Evolutionary conservation across 23 tunicate species (phyloP).

Genomic region (Halocynthia aurantium): DNA sequence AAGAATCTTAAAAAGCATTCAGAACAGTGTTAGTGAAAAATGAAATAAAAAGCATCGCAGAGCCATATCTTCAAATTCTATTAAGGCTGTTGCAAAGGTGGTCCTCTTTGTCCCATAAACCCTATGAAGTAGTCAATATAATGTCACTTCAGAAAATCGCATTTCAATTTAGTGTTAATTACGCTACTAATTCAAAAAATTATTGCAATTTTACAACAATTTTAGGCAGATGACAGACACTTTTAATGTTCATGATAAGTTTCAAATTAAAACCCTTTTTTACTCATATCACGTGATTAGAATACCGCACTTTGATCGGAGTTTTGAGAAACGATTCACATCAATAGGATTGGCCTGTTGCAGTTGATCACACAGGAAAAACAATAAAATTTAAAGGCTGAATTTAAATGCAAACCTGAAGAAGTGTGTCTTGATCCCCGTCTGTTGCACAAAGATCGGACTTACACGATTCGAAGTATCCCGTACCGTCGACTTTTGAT

Average conservation of each 20-base stretch:
- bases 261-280: too few relatives aligned
- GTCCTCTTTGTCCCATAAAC: background rate
- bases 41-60: background rate
- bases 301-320: too few relatives aligned
- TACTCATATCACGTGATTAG: too few relatives aligned
- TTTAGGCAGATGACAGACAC: too few relatives aligned
- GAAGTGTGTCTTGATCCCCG: conserved; percentile 33
- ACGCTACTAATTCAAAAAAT: too few relatives aligned
- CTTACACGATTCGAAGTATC: conserved; percentile 47
- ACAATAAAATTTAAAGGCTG: too few relatives aligned
- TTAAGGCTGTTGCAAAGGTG: background rate
- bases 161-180: background rate
- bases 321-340: too few relatives aligned
- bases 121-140: background rate
- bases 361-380: too few relatives aligned
- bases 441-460: conserved; percentile 77
- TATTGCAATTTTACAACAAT: too few relatives aligned
- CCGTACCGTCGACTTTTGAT: conserved; percentile 2
- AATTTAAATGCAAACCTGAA: conserved; percentile 22
- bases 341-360: too few relatives aligned
- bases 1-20: conserved; percentile 27
- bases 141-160: background rate
- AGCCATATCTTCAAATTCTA: background rate
- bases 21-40: background rate
- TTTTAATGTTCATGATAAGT: too few relatives aligned